Evolutionary conservation across 2,113 vertebrate species (phyloP).

Genomic region (Orthochromis malagaraziensis): DNA sequence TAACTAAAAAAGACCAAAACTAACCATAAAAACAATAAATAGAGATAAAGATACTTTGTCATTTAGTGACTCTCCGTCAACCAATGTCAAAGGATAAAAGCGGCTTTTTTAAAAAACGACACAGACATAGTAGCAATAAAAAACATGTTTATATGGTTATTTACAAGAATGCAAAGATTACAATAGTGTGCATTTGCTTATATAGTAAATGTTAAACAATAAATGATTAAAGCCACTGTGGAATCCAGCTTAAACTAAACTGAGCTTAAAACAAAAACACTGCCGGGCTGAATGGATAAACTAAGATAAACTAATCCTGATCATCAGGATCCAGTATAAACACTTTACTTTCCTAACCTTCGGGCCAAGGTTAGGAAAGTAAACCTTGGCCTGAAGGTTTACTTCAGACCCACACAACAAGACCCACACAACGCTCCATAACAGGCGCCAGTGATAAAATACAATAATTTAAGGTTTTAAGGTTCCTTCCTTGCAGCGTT

Average conservation of each 20-base stretch:
- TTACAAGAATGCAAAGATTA: not conserved
- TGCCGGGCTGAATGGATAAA: not conserved
- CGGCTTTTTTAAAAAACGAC: not conserved
- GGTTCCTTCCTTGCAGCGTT: not conserved
- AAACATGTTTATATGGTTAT: not conserved
- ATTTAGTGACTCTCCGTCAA: not conserved
- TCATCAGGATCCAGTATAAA: not conserved
- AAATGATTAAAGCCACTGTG: not conserved
- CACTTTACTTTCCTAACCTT: not conserved
- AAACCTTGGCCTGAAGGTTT: too few relatives aligned
- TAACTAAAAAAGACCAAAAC: not conserved
- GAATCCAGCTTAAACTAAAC: not conserved
- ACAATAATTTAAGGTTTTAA: not conserved
- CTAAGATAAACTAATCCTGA: not conserved
- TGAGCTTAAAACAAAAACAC: not conserved
- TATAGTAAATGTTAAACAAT: not conserved
- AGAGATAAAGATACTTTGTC: not conserved
- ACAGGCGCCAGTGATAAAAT: not conserved
- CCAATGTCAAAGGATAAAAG: not conserved
- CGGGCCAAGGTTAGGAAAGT: not conserved
- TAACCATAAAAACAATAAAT: not conserved
- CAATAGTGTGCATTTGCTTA: not conserved
- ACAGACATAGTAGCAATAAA: not conserved
- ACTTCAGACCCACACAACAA: too few relatives aligned
- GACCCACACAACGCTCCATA: not conserved